Conservation (phyloP, 1,140 invertebrate species). For the Cyphomyrmex costatus region DNA sequence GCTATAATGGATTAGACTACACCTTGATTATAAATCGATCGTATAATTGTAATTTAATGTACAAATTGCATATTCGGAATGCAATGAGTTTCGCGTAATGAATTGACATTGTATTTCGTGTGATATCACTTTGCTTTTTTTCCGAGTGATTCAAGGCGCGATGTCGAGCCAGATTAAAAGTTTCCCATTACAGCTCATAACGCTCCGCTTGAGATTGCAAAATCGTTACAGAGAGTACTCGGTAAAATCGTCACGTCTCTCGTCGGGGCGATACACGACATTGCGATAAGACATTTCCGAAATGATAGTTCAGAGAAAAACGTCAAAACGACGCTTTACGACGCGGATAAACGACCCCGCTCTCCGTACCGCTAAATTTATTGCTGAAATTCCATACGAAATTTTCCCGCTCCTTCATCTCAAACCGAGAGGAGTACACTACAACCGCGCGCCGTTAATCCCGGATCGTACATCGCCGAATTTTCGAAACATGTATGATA, state of each 20-base stretch:
- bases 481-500: neutral
- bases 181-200: constrained; percentile 33
- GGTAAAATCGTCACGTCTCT: constrained; percentile 51
- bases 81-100: neutral
- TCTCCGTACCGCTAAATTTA: constrained; percentile 49
- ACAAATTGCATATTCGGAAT: neutral
- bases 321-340: constrained; percentile 12
- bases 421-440: constrained; percentile 16
- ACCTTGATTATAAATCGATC: constrained; percentile 21
- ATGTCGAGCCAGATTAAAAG: neutral
- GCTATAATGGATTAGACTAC: constrained; percentile 19
- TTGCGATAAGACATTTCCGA: constrained; percentile 27
- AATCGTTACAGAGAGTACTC: neutral
- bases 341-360: constrained; percentile 33
- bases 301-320: constrained; percentile 31
- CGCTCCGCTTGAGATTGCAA: constrained; percentile 23
- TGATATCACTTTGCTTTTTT: neutral
- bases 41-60: constrained; percentile 14
- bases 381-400: constrained; percentile 54
- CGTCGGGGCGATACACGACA: constrained; percentile 9
- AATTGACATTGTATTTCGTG: constrained; percentile 30
- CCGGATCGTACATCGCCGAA: constrained; percentile 6
- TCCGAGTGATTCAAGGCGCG: neutral
- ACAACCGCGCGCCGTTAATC: neutral
- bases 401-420: neutral